Percentiles rank a stretch among this genome's conserved stretches.
Evolutionary conservation across 2,113 vertebrate species (phyloP).

Genomic region (Rhinopomastus cyanomelas): DNA sequence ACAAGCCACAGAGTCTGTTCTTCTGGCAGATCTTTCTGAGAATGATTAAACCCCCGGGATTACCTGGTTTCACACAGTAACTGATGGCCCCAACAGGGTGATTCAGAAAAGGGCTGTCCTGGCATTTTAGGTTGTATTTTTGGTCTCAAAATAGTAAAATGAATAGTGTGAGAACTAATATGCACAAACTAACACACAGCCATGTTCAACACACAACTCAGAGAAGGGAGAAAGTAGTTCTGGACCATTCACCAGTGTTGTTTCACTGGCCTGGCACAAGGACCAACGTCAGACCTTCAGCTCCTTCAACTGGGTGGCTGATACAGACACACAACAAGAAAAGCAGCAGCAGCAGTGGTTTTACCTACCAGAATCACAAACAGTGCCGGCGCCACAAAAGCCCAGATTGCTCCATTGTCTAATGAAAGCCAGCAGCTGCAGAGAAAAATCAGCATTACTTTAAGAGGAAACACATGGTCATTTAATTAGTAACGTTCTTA

Average conservation of each 20-base stretch:
- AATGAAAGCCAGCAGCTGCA: constrained; percentile 94
- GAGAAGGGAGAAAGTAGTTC: background rate
- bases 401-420: constrained; percentile 90
- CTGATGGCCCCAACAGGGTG: background rate
- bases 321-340: background rate
- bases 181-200: background rate
- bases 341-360: rapidly evolving
- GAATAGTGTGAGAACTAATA: background rate
- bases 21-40: background rate
- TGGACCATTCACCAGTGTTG: background rate
- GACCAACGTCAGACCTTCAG: background rate
- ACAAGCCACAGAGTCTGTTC: background rate
- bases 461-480: background rate
- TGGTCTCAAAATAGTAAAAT: background rate
- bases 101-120: background rate
- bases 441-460: background rate
- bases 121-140: background rate
- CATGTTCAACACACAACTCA: rapidly evolving
- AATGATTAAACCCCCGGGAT: background rate
- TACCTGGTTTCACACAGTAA: background rate
- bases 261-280: background rate
- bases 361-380: constrained; percentile 90
- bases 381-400: constrained; percentile 94
- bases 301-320: background rate
- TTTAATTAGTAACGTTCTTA: background rate